A percentile compares a stretch with the other conserved stretches of the same genome.
phyloP scores from a whole-genome alignment of 2,797 vertebrate species.

The Neosilurus mollespiculum region DNA sequence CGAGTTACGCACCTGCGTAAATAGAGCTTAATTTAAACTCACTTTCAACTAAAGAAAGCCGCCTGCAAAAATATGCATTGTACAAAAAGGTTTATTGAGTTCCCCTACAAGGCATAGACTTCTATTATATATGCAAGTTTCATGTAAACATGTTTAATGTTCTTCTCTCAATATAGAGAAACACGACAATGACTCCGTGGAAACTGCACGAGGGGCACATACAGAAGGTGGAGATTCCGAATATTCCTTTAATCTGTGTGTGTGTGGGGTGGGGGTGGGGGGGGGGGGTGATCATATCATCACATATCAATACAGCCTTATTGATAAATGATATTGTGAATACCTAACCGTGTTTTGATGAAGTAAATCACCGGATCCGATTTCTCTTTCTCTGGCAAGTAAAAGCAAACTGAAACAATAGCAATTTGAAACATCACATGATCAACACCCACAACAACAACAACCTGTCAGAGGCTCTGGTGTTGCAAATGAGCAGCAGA shows the following conservation, averaged over 20 bases:
- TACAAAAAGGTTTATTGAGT: not conserved
- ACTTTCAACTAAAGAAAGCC: not conserved
- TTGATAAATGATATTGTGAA: not conserved
- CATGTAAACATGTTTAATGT: not conserved
- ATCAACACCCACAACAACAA: conserved; percentile 19
- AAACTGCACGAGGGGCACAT: not conserved
- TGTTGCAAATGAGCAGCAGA: conserved; percentile 44
- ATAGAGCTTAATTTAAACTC: not conserved
- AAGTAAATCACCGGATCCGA: conserved; percentile 1
- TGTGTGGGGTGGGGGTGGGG: no score
- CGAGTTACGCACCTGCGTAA: not conserved
- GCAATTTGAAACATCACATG: not conserved
- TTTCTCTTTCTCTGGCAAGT: not conserved
- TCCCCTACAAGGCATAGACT: not conserved
- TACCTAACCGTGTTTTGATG: not conserved
- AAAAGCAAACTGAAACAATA: conserved; percentile 6
- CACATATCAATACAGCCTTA: not conserved
- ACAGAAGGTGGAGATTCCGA: not conserved
- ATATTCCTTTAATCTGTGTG: not conserved
- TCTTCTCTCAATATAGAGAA: not conserved
- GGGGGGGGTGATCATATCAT: not conserved
- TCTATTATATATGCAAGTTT: not conserved
- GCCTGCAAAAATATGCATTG: not conserved
- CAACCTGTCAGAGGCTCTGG: conserved; percentile 28
- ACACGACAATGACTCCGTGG: not conserved